Percentiles rank a stretch among this genome's conserved stretches.
Evolutionary conservation across 2,797 vertebrate genomes (phyloP).

Genomic region (Podarcis siculus): DNA sequence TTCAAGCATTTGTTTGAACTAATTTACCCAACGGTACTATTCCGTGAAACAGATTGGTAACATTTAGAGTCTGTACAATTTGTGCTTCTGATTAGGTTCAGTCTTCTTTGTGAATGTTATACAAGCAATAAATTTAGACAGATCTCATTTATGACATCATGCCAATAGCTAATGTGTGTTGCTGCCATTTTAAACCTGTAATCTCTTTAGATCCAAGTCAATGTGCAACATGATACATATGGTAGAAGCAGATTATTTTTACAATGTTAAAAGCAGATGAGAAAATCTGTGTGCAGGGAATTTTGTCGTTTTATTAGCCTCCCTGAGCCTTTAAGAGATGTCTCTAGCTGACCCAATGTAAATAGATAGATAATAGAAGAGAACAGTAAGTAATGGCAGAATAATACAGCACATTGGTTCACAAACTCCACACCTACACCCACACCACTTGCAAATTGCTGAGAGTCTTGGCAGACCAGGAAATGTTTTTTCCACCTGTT

Average conservation of each 20-base stretch:
- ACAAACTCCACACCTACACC: too few species aligned
- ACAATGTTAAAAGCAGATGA: background rate
- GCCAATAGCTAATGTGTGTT: background rate
- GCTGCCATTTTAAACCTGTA: background rate
- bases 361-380: background rate
- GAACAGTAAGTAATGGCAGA: background rate
- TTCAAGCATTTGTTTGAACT: background rate
- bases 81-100: background rate
- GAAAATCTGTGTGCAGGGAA: background rate
- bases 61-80: background rate
- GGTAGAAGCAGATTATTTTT: background rate
- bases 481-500: too few species aligned
- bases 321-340: background rate
- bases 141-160: constrained; percentile 12
- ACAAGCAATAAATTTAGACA: background rate
- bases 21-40: background rate
- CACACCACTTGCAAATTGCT: too few species aligned
- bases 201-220: background rate
- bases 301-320: background rate
- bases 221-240: background rate
- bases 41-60: background rate
- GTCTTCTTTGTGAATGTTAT: background rate
- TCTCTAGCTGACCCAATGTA: background rate
- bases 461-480: too few species aligned
- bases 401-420: background rate